Conservation (phyloP, 1,140 invertebrate species). For the Melanaphis sacchari region DNA sequence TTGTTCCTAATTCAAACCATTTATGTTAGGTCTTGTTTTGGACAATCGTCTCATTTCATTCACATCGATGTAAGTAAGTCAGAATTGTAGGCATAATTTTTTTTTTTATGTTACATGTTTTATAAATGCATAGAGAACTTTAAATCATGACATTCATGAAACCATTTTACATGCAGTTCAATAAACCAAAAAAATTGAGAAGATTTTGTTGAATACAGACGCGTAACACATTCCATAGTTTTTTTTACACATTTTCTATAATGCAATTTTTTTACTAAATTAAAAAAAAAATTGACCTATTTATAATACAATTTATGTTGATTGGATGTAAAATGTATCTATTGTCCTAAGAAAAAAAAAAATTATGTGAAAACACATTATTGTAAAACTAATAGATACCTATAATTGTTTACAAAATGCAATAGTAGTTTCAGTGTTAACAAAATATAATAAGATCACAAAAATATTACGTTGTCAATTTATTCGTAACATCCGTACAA, state of each 20-base stretch:
- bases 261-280: neutral
- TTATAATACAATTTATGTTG: slow-evolving; percentile 6
- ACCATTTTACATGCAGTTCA: neutral
- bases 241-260: neutral
- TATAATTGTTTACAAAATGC: neutral
- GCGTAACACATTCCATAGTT: neutral
- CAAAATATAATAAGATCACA: neutral
- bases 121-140: neutral
- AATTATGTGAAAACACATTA: neutral
- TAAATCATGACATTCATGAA: slow-evolving; percentile 2
- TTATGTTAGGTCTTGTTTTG: neutral
- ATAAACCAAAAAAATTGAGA: neutral
- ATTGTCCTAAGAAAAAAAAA: neutral
- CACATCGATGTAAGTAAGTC: neutral
- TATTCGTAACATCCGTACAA: neutral
- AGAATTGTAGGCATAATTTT: neutral
- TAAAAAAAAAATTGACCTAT: neutral
- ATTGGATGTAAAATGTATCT: neutral
- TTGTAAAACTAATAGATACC: neutral
- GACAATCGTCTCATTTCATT: neutral
- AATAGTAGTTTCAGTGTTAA: neutral
- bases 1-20: neutral
- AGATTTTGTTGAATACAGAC: neutral
- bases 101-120: too few species aligned
- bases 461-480: neutral